Evolutionary conservation across 35 echinoderm and acorn worm genomes (phyloP), one percentile per base, ranked within the genome.

Genomic region (Amphiura filiformis): DNA sequence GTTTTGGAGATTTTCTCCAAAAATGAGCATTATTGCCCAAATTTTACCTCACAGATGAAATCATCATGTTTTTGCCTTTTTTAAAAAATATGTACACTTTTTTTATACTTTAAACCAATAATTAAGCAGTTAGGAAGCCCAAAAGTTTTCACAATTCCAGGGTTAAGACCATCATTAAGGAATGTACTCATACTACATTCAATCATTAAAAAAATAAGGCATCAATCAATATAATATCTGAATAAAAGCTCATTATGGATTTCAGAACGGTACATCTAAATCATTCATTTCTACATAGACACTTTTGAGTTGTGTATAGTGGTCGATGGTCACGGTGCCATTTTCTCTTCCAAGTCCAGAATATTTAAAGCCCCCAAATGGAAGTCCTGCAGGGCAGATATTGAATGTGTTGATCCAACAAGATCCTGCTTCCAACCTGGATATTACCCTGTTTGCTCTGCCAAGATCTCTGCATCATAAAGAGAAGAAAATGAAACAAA

Each of bases 401-500:
- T 97, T 97, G 85, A 84, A 97, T 49, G 92, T 97, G 81, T 97
- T 97, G 52, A 97, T 90, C 84, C 85, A 93, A 52, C 92, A 90
- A 26, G 70, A 86, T 1, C 95, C 95, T 12, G 95, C 92, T 81
- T 93, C 34, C 35, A 97, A 32, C 61, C 88, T 78, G 9, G 88
- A 80, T 0, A 84, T 80, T 11, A 97, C 83, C 20, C 95, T 78
- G 78, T 97, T 91, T 38, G 84, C 95, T 79, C 82, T 79, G 35
- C 87, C 75, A 34, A 97, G 35, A 57, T 97, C 95, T 35, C 95
- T 97, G 91, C n/a, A n/a, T n/a, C n/a, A n/a, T n/a, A n/a, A n/a
- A n/a, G n/a, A n/a, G n/a, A n/a, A 40, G 78, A 75, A 78, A 30
- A 34, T 83, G 49, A 34, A 39, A 80, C 9, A 83, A 36, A 30